Evolutionary conservation across 2,888 invertebrate genomes (phyloP).

Genomic region (Calameuta idolon): DNA sequence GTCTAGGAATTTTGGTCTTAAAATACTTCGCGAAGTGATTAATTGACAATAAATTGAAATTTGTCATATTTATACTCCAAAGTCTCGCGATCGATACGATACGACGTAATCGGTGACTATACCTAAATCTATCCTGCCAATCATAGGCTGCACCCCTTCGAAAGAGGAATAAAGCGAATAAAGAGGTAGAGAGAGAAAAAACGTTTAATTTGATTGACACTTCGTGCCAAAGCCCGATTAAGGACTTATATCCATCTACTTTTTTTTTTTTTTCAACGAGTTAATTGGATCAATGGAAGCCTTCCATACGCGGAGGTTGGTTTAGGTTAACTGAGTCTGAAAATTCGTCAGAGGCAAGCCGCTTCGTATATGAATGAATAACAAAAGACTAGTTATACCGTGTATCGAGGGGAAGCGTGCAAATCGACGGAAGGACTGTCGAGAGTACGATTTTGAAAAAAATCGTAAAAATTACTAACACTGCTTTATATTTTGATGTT

Average conservation of each 20-base stretch:
- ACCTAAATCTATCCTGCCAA: background rate
- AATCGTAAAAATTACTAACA: too few relatives aligned
- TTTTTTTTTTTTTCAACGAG: background rate
- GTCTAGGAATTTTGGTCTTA: background rate
- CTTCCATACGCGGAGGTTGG: background rate
- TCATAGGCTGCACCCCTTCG: background rate
- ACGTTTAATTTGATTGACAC: slow-evolving; percentile 3
- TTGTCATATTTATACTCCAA: background rate
- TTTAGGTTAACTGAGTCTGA: background rate
- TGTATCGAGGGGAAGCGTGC: background rate
- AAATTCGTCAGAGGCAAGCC: background rate
- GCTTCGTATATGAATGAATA: background rate
- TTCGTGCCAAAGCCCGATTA: background rate
- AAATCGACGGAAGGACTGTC: background rate
- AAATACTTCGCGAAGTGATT: background rate
- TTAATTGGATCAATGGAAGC: background rate
- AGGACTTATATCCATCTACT: background rate
- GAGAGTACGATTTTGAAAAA: background rate
- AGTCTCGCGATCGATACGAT: background rate
- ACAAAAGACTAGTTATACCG: background rate
- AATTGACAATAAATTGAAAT: background rate
- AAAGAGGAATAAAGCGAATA: background rate
- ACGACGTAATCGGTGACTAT: background rate
- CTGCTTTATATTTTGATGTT: background rate
- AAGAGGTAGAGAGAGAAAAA: background rate